These are phyloP conservation scores for Acanthosepion esculentum DNA, from an alignment of 2,888 invertebrate genomes.

Conservation along the genomic window DNA sequence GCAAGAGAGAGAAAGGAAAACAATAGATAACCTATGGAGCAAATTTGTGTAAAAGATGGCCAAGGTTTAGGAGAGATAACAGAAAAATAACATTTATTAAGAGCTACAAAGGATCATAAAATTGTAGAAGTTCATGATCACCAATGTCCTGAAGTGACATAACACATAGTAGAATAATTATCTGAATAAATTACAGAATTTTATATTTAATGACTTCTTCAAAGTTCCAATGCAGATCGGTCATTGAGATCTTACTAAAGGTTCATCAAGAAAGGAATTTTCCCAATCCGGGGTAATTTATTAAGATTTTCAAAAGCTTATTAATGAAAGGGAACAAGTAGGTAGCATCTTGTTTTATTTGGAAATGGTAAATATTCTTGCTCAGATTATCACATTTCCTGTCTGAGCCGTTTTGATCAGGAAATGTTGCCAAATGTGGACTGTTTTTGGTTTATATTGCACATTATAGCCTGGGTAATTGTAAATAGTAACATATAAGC, in stretches of 20 bases:
- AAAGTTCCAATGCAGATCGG: background rate
- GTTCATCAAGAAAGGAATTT: background rate
- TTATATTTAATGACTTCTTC: background rate
- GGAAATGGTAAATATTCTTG: background rate
- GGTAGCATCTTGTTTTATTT: background rate
- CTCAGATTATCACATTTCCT: background rate
- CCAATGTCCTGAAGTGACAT: no score
- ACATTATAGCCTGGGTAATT: background rate
- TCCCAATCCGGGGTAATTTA: background rate
- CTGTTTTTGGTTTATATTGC: background rate
- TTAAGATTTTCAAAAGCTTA: background rate
- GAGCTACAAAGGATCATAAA: no score
- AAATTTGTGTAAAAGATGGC: no score
- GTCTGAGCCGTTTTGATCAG: background rate
- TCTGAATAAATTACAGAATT: background rate
- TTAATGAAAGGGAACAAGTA: background rate
- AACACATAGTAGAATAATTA: no score
- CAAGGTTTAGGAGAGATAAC: no score
- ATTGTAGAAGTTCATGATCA: no score
- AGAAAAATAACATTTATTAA: no score
- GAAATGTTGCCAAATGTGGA: background rate
- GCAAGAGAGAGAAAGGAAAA: no score
- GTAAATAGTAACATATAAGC: background rate
- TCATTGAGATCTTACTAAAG: background rate
- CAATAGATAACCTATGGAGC: no score